phyloP scores from a whole-genome alignment of 2,797 vertebrate genomes.

The Platalea minor region DNA sequence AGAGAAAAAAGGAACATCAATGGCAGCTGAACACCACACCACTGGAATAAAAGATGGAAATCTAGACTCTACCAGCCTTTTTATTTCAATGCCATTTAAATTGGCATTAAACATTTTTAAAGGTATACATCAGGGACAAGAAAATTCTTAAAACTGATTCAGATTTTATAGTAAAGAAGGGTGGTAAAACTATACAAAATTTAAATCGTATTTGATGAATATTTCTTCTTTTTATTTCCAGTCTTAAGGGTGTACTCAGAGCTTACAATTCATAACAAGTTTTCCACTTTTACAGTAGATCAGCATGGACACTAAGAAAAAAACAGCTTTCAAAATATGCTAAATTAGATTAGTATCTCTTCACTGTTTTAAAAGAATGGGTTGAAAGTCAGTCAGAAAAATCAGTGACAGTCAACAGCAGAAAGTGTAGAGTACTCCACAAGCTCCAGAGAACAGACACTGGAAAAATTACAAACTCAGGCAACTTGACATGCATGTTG shows the following conservation, averaged over 20 bases:
- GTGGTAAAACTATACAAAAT: neutral
- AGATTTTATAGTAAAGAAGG: neutral
- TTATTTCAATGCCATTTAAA: neutral
- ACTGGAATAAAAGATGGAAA: neutral
- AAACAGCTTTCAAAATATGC: neutral
- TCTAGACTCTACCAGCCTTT: neutral
- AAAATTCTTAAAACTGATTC: neutral
- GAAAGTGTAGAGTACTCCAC: neutral
- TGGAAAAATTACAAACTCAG: neutral
- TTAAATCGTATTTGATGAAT: neutral
- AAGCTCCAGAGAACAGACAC: neutral
- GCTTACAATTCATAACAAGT: neutral
- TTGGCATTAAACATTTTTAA: neutral
- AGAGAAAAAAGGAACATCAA: neutral
- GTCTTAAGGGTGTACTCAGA: neutral
- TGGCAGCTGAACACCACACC: neutral
- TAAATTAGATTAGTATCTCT: neutral
- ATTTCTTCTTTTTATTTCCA: neutral
- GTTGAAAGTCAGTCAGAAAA: neutral
- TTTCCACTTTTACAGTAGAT: neutral
- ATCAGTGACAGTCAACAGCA: neutral
- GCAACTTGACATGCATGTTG: neutral
- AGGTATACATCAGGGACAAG: neutral
- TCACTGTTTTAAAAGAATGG: neutral
- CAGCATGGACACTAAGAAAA: neutral